Conservation (phyloP, 2,113 vertebrate species). For the Thermophis baileyi region DNA sequence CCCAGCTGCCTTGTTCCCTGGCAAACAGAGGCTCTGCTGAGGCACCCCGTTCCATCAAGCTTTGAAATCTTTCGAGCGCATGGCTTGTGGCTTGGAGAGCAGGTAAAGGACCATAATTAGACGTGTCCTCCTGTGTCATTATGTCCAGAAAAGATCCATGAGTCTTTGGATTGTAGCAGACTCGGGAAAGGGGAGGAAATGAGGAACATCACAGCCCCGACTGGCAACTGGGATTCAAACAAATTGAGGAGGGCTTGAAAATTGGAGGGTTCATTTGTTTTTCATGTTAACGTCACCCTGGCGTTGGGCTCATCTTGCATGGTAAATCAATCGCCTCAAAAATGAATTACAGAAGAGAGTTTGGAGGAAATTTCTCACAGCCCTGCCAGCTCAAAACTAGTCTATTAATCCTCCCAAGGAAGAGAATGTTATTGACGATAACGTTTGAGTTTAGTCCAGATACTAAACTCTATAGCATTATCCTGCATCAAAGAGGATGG, state of each 20-base stretch:
- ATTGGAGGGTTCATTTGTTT: neutral
- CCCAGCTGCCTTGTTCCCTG: neutral
- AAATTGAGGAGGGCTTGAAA: neutral
- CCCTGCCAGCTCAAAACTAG: neutral
- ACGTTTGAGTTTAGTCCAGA: neutral
- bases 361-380: neutral
- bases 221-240: neutral
- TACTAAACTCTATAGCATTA: neutral
- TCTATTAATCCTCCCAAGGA: neutral
- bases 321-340: neutral
- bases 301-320: neutral
- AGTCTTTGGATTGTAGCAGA: neutral
- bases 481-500: neutral
- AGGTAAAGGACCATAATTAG: fast-evolving
- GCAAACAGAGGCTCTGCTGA: constrained; percentile 4
- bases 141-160: neutral
- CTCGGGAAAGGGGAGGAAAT: neutral
- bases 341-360: neutral
- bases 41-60: neutral
- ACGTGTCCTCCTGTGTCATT: neutral
- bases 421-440: neutral
- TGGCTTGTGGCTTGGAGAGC: neutral
- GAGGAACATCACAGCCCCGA: neutral
- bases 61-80: neutral
- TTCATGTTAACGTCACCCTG: neutral